Base-by-base conservation (phyloP, 2,113 vertebrate genomes). In the Peucedramus taeniatus region DNA sequence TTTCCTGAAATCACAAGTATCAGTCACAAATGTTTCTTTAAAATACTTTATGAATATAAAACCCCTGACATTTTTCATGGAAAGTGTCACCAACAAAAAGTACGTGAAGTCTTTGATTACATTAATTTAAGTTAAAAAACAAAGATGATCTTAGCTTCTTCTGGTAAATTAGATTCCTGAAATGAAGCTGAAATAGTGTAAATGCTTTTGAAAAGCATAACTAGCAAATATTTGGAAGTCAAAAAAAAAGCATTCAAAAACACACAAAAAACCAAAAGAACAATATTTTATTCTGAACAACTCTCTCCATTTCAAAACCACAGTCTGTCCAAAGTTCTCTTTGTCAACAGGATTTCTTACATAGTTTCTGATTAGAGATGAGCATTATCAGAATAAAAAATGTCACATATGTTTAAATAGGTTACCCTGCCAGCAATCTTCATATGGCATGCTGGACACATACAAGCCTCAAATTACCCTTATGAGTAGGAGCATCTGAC, bases 371-470 rank as follows among this genome's bases (percentile, higher is more conserved):
- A 27, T 42, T 74, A 54, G 69, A 74, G 14, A 83, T 74, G 13
- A 74, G 7, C 5, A 53, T n/a, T 81, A 47, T 40, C 50, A 81
- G 37, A 69, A 60, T 19, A 56, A 69, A 87, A n/a, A 81, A 60
- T 4, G 13, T 19, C 6, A n/a, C 30, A 37, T 33, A 24, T 61
- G 57, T 65, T 77, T 42, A 49, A 27, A 49, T 2, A 49, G 7
- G 1, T 30, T 87, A 44, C 9, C 24, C 26, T 68, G 20, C 35
- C 63, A 72, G 30, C 19, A 63, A 24, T 60, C 47, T 23, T 42
- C 4, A 22, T 28, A 50, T 17, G 40, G 39, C 21, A 42, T 63
- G 27, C 11, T 37, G 45, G 20, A 37, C 61, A 57, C 0, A 0
- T 42, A 59, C 13, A 66, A 40, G 27, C 18, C 33, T 54, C 63